Evolutionary conservation across 1,140 invertebrate species (phyloP).

Genomic region (Zeugodacus cucurbitae): DNA sequence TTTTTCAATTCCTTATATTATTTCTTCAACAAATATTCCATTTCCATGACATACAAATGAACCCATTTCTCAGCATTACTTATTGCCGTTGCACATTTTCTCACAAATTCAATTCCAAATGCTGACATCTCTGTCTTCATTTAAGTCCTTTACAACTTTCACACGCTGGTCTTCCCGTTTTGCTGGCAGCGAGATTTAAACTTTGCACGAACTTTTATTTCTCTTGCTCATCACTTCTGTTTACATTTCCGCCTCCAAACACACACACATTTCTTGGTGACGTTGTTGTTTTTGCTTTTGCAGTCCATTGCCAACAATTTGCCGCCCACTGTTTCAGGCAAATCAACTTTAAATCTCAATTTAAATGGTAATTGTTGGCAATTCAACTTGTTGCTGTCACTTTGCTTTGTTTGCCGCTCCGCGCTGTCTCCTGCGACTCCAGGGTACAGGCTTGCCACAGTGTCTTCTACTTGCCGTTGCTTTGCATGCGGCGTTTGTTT

Average conservation of each 20-base stretch:
- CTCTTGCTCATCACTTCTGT: neutral
- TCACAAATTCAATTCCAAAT: neutral
- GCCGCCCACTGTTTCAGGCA: neutral
- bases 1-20: neutral
- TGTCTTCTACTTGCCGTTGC: neutral
- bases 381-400: constrained; percentile 34
- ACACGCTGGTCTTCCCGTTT: neutral
- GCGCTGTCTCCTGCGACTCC: neutral
- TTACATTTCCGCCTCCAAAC: neutral
- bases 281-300: neutral
- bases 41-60: neutral
- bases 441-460: too few relatives aligned
- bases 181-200: neutral
- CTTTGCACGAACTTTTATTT: neutral
- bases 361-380: constrained; percentile 37
- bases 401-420: neutral
- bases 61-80: neutral
- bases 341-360: constrained; percentile 37
- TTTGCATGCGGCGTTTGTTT: neutral
- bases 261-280: neutral
- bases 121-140: neutral
- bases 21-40: neutral
- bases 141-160: neutral
- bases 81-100: neutral
- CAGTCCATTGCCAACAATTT: neutral